Percentiles rank a stretch among this genome's conserved stretches.
Conservation (phyloP, 2,797 vertebrate species). For the Rhinophrynus dorsalis region DNA sequence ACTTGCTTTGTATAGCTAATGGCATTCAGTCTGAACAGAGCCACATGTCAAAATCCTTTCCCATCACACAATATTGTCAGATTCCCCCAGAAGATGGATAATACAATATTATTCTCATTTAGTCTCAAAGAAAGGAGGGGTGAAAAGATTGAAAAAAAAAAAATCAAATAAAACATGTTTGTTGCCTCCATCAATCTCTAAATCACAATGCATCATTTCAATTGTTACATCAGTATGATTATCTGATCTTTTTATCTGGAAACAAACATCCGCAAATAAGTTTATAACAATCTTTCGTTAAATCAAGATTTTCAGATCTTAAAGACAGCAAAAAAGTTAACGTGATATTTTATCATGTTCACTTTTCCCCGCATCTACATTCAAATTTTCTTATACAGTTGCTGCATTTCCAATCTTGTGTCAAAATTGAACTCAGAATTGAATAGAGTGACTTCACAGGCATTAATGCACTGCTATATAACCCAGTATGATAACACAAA, state of each 20-base stretch:
- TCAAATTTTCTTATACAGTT: conserved; percentile 20
- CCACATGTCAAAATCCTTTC: too few relatives aligned
- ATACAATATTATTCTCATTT: conserved; percentile 31
- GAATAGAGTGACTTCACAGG: conserved; percentile 35
- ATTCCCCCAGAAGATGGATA: neutral
- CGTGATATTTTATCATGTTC: conserved; percentile 4
- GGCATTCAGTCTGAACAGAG: too few relatives aligned
- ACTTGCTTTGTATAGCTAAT: too few relatives aligned
- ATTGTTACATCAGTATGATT: conserved; percentile 8
- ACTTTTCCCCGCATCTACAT: conserved; percentile 20
- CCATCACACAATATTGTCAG: too few relatives aligned
- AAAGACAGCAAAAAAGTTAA: conserved; percentile 17
- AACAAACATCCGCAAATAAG: conserved; percentile 24
- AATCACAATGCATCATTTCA: conserved; percentile 27
- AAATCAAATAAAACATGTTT: conserved; percentile 34
- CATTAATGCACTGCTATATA: conserved; percentile 34
- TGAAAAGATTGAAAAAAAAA: too few relatives aligned
- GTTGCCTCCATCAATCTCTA: conserved; percentile 39
- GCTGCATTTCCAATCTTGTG: conserved; percentile 23
- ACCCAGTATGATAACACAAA: conserved; percentile 29
- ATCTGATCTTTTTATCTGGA: conserved; percentile 16
- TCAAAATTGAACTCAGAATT: conserved; percentile 41
- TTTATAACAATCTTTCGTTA: conserved; percentile 46
- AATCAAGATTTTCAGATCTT: conserved; percentile 37
- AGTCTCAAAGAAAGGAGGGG: conserved; percentile 43